Evolutionary conservation across 2,113 vertebrate species (phyloP).

Genomic region (Pedetes capensis): DNA sequence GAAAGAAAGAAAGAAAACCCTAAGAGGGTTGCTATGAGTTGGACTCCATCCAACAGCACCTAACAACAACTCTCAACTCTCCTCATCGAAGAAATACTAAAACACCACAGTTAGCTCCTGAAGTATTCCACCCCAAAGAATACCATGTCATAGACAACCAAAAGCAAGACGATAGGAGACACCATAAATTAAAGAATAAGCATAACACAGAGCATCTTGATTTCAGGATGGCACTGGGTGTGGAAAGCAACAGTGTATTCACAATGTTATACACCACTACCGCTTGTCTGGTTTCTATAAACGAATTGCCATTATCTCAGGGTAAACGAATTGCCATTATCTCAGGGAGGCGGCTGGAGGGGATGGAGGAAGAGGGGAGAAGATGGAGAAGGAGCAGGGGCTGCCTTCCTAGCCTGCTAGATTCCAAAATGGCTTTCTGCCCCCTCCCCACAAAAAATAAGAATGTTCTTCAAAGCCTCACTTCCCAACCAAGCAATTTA

Average conservation of each 20-base stretch:
- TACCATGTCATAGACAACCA: neutral
- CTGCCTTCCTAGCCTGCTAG: neutral
- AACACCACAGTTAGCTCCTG: neutral
- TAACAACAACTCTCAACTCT: neutral
- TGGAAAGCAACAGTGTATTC: neutral
- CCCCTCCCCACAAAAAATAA: neutral
- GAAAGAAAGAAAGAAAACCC: too few relatives aligned
- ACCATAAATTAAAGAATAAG: neutral
- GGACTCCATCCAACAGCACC: too few relatives aligned
- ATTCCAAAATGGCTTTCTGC: neutral
- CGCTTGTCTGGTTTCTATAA: neutral
- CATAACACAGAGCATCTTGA: neutral
- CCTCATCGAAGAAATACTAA: neutral
- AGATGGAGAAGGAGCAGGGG: neutral
- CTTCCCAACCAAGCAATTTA: neutral
- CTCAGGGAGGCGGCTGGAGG: neutral
- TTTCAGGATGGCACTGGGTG: neutral
- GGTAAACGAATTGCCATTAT: neutral
- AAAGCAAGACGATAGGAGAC: neutral
- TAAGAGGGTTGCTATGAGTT: too few relatives aligned
- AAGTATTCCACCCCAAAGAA: neutral
- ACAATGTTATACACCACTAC: neutral
- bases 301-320: neutral
- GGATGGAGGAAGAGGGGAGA: rapidly evolving
- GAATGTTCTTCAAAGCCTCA: neutral